Evolutionary conservation across 2,113 vertebrate species (phyloP), one percentile per base, ranked within the genome.

Genomic region (Oxygymnocypris stewartii): DNA sequence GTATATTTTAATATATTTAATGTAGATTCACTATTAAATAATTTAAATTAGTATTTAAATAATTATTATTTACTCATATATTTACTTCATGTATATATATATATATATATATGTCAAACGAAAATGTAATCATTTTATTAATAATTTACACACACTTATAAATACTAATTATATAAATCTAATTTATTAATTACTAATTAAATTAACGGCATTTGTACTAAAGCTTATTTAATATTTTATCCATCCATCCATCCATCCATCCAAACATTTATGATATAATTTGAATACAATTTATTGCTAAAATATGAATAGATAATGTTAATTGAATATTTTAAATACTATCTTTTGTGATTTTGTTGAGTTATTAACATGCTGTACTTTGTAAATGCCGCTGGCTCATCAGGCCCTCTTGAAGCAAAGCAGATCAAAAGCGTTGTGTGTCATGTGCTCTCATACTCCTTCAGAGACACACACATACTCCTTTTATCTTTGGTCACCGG

Each of bases 401-500:
- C 79, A 3, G 25, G 9, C 14, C 1, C 42, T 12, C 25, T 35
- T 69, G 80, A 82, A 23, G 11, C 11, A 82, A 23, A 82, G 40
- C 80, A 71, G 80, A 71, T 82, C 40, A 51, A 35, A 69, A 23
- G 25, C 10, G 1, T 7, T 40, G 25, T 51, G 65, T 87, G 35
- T 83, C 57, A 35, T 31, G 42, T 44, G 25, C 42, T 40, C 6
- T 49, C 47, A 63, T 42, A 25, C 47, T 14, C 37, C 63, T 59
- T 49, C 31, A 80, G 75, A 80, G 78, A 63, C 37, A 37, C 31
- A 37, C 31, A 49, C 63, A 82, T 13, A 31, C 77, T 80, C 65
- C 78, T 88, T 82, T 88, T 28, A 25, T 82, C 79, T 85, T n/a
- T 75, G 49, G 74, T 71, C 12, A 40, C 59, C 59, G 31, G 28